A percentile compares a stretch with the other conserved stretches of the same genome.
phyloP scores from a whole-genome alignment of 2,888 invertebrate species.

The Euzophera pinguis region DNA sequence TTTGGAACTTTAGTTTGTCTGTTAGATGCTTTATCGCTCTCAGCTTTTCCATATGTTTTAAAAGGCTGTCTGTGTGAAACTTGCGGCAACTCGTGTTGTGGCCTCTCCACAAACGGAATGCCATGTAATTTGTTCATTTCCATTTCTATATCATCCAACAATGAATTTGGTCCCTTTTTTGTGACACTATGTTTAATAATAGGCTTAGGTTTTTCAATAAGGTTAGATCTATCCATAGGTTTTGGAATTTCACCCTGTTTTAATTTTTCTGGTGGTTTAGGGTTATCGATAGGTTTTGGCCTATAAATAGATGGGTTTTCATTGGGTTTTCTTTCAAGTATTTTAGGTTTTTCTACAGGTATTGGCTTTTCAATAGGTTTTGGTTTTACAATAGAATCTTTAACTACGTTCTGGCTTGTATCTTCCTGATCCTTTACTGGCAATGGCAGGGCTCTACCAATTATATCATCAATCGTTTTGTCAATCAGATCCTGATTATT shows the following conservation, averaged over 20 bases:
- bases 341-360: background rate
- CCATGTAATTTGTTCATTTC: slow-evolving; percentile 74
- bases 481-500: slow-evolving; percentile 65
- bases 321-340: slow-evolving; percentile 23
- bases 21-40: slow-evolving; percentile 28
- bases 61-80: slow-evolving; percentile 30
- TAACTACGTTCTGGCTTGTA: slow-evolving; percentile 24
- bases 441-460: slow-evolving; percentile 45
- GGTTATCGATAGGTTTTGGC: background rate
- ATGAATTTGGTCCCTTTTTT: slow-evolving; percentile 28
- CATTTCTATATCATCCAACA: slow-evolving; percentile 65
- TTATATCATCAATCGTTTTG: slow-evolving; percentile 68
- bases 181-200: background rate
- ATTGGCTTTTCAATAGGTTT: slow-evolving; percentile 3
- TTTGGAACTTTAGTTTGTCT: slow-evolving; percentile 45
- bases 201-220: background rate
- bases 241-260: background rate
- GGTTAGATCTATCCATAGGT: background rate
- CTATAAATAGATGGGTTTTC: background rate
- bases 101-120: slow-evolving; percentile 60
- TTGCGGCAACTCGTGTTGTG: slow-evolving; percentile 53
- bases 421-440: slow-evolving; percentile 43
- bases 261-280: background rate
- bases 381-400: slow-evolving; percentile 17
- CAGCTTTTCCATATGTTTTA: slow-evolving; percentile 36